A percentile compares a stretch with the other conserved stretches of the same genome.
Evolutionary conservation across 1,140 invertebrate species (phyloP).

Genomic region (Berghia stephanieae): DNA sequence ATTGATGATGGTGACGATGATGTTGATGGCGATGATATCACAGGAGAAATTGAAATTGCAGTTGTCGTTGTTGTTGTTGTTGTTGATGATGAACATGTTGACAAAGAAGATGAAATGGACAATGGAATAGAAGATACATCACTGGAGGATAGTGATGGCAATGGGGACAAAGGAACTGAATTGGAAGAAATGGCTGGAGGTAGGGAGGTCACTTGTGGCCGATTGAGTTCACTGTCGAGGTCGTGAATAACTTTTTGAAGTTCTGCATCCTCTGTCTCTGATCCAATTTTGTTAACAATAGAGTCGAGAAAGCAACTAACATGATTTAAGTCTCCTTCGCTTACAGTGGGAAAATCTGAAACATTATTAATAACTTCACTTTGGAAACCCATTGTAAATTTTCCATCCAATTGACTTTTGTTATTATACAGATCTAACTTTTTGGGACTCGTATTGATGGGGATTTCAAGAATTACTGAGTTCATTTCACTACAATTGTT

Average conservation of each 20-base stretch:
- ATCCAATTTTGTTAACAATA: constrained; percentile 18
- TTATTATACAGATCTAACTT: too few relatives aligned
- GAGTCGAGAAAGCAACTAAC: constrained; percentile 14
- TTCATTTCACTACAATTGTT: too few relatives aligned
- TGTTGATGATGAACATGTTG: background rate
- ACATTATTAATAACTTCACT: too few relatives aligned
- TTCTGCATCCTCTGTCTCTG: constrained; percentile 12
- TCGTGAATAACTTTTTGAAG: constrained; percentile 26
- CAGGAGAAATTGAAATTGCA: constrained; percentile 1
- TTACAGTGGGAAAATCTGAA: too few relatives aligned
- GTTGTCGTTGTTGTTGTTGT: background rate
- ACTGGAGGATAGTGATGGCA: constrained; percentile 19
- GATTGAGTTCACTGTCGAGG: constrained; percentile 6
- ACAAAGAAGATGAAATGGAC: background rate
- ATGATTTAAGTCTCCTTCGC: too few relatives aligned
- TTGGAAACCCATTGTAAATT: too few relatives aligned
- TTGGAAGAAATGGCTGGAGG: constrained; percentile 7
- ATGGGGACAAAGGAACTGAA: background rate
- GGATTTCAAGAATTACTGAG: too few relatives aligned
- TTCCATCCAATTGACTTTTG: too few relatives aligned
- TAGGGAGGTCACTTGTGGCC: background rate
- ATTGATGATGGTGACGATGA: constrained; percentile 16
- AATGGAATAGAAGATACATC: too few relatives aligned
- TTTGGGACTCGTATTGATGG: too few relatives aligned
- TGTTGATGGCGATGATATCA: constrained; percentile 19